Base-by-base conservation (phyloP, 2,797 vertebrate species). In the Helostoma temminkii region DNA sequence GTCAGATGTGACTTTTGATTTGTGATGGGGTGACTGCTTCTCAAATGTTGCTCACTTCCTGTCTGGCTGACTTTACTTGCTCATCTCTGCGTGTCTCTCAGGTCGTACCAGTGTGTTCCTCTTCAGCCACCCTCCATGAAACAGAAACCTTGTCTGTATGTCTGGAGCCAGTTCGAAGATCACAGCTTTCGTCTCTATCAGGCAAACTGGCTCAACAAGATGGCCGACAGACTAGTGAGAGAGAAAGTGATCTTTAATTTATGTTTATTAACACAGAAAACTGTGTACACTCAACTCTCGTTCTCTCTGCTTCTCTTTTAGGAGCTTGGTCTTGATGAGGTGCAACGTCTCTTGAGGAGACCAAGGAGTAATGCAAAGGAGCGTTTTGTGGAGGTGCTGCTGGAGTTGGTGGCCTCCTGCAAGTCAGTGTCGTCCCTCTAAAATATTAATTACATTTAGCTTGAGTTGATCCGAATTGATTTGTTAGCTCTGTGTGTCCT, bases 141-240 rank as follows among this genome's bases (percentile, higher is more conserved):
- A 69, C 88, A 85, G 39, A 99, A 98, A 60, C 97, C 96, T 0
- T 98, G 97, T 0, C 60, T 96, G 45, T 93, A 86, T 0, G 76
- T 98, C 34, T 96, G 96, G 97, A 95, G 92, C 87, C 90, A 91
- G 84, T 98, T 95, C 91, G 96, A 98, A 80, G 95, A 99, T 82
- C 95, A 98, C 71, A 89, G 90, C n/a, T 97, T 96, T 91, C 94
- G 96, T 43, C 91, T 97, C 41, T 91, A 91, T 82, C 95, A 94
- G 87, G 94, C 93, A 62, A 98, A 98, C 90, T 93, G 95, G 89
- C 91, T 98, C 66, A 85, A 74, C 85, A 98, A 96, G 88, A 95
- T 96, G 87, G 93, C 93, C 0, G 92, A 95, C 78, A 88, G 94
- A 43, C 91, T 95, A 91, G 94, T 92, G 53, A 74, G 89, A 24